phyloP scores from a whole-genome alignment of 2,113 vertebrate species.

The Garra rufa region DNA sequence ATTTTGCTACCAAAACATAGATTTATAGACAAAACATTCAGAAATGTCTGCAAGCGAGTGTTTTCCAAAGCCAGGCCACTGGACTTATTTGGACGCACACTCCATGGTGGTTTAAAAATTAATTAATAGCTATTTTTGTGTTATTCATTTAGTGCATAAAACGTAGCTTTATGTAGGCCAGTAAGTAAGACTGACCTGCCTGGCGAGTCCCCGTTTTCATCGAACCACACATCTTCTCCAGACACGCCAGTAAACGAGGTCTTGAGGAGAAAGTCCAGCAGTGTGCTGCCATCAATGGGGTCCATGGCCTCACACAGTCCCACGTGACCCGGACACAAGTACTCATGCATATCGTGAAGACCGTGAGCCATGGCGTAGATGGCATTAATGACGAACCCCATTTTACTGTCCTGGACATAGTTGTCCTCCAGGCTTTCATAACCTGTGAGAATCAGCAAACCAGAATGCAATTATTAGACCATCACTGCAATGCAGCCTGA shows the following conservation, averaged over 20 bases:
- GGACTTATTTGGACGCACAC: not conserved
- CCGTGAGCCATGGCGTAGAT: slow-evolving; percentile 98
- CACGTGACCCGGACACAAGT: slow-evolving; percentile 84
- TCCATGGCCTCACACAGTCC: slow-evolving; percentile 95
- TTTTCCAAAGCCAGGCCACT: not conserved
- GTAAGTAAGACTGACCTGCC: slow-evolving; percentile 82
- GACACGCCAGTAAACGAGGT: slow-evolving; percentile 91
- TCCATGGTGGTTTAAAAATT: not conserved
- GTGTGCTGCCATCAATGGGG: slow-evolving; percentile 91
- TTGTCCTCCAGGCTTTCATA: slow-evolving; percentile 96
- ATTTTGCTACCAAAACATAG: no score
- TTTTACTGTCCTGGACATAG: slow-evolving; percentile 98
- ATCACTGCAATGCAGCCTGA: not conserved
- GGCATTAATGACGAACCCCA: slow-evolving; percentile 99
- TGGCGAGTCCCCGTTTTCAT: slow-evolving; percentile 95
- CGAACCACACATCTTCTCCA: slow-evolving; percentile 95
- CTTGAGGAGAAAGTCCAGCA: slow-evolving; percentile 92
- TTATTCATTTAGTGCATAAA: not conserved
- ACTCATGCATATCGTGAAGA: slow-evolving; percentile 90
- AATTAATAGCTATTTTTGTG: slow-evolving; percentile 25
- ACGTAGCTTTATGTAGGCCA: not conserved
- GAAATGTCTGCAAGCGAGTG: not conserved
- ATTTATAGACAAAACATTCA: not conserved
- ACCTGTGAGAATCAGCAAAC: slow-evolving; percentile 74
- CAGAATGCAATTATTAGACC: not conserved